phyloP scores from a whole-genome alignment of 2,797 vertebrate genomes.

The Alosa sapidissima region DNA sequence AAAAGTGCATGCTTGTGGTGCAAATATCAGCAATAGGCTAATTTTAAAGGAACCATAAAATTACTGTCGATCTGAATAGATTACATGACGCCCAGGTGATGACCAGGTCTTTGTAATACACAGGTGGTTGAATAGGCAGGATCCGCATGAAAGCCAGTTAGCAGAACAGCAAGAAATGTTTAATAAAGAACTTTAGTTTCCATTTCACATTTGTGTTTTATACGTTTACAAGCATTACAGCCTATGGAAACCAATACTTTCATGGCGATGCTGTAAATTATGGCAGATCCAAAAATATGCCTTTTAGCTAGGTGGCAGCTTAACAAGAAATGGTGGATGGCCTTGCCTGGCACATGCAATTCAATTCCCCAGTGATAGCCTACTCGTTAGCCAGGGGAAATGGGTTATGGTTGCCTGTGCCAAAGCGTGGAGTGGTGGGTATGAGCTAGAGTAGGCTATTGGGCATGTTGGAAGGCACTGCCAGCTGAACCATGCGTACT shows the following conservation, averaged over 20 bases:
- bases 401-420: background rate
- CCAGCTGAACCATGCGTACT: slow-evolving; percentile 45
- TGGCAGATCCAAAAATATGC: background rate
- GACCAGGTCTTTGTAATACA: background rate
- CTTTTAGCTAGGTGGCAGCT: background rate
- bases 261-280: background rate
- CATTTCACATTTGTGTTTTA: background rate
- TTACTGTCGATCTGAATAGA: background rate
- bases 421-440: background rate
- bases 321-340: background rate
- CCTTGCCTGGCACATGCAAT: background rate
- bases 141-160: background rate
- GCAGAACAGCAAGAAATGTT: background rate
- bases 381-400: background rate
- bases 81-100: background rate
- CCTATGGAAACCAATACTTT: background rate
- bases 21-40: background rate
- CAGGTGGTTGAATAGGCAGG: background rate
- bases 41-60: background rate
- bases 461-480: slow-evolving; percentile 32
- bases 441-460: background rate
- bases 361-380: background rate
- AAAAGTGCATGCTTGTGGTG: background rate
- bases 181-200: background rate
- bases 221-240: background rate